phyloP scores from a whole-genome alignment of 2,888 invertebrate species.

The Phaedon cochleariae region DNA sequence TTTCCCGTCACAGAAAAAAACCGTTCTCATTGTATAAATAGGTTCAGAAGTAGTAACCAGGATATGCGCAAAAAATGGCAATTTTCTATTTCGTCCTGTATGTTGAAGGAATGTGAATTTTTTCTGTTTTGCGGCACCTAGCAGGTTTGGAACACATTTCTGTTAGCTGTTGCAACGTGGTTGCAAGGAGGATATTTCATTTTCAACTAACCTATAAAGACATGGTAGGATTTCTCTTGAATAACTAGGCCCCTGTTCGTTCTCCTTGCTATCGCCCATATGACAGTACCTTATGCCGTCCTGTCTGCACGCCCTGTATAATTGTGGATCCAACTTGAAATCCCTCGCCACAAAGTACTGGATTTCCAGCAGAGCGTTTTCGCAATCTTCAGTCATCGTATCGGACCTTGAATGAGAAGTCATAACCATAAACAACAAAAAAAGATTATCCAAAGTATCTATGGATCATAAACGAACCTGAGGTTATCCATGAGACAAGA shows the following conservation, averaged over 20 bases:
- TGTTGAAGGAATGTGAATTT: no score
- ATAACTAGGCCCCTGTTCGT: slow-evolving; percentile 73
- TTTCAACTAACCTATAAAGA: slow-evolving; percentile 71
- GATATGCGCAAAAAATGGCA: no score
- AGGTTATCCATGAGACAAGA: slow-evolving; percentile 94
- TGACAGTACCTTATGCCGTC: slow-evolving; percentile 87
- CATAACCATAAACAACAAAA: no score
- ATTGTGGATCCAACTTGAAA: slow-evolving; percentile 88
- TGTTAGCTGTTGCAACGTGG: no score
- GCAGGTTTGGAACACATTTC: no score
- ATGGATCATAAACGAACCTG: slow-evolving; percentile 59
- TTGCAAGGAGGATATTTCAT: no score
- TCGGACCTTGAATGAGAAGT: slow-evolving; percentile 66
- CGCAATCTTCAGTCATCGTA: slow-evolving; percentile 88
- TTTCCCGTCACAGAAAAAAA: no score
- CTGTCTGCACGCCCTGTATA: slow-evolving; percentile 87
- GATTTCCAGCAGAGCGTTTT: slow-evolving; percentile 90
- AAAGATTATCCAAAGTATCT: no score
- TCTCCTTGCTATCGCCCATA: slow-evolving; percentile 80
- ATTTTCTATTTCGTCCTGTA: no score
- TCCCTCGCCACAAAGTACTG: slow-evolving; percentile 97
- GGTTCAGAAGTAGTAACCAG: no score
- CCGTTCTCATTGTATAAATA: no score
- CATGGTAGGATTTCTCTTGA: slow-evolving; percentile 90
- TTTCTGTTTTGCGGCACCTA: no score